Base-by-base conservation (phyloP, 2,797 vertebrate genomes). In the Hipposideros larvatus region DNA sequence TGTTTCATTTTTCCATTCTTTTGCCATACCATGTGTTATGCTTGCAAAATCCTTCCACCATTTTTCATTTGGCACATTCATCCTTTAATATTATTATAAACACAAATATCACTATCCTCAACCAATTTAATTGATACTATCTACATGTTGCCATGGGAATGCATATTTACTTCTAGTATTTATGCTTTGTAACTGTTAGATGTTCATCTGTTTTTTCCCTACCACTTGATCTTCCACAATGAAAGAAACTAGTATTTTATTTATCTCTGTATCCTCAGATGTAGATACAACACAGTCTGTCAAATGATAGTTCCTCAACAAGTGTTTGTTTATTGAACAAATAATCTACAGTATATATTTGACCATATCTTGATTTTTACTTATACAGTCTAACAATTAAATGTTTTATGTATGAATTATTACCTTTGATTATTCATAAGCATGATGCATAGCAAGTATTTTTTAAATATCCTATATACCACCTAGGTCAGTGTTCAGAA, bases 271-370 rank as follows among this genome's bases (percentile, higher is more conserved):
- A 74, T 80, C 28, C 28, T 65, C 28, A 74, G 22, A 48, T 63
- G n/a, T 0, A 87, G 43, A 61, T 55, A 46, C 4, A 53, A 73
- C 14, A 75, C 6, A 68, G n/a, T 61, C 59, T 75, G 4, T 53
- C 51, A 79, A 79, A 89, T 51, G 53, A 57, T 51, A 22, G 19
- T 85, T 85, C 48, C 24, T 78, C 73, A 92, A 53, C 51, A 89
- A 92, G 19, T 87, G 11, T 84, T 77, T 84, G 24, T 78, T 93
- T 65, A 65, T 5, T 66, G 48, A 85, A 84, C 24, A 95, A 78
- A 78, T 65, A 78, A 71, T 16, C 15, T 79, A 57, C 1, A 57
- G 37, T 6, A 19, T 14, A 37, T 43, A 8, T 80, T 61, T 90
- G n/a, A 96, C 13, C 26, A 7, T 66, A 65, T 43, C 31, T 77